Evolutionary conservation across 1,140 invertebrate genomes (phyloP).

Genomic region (Drosophila busckii): DNA sequence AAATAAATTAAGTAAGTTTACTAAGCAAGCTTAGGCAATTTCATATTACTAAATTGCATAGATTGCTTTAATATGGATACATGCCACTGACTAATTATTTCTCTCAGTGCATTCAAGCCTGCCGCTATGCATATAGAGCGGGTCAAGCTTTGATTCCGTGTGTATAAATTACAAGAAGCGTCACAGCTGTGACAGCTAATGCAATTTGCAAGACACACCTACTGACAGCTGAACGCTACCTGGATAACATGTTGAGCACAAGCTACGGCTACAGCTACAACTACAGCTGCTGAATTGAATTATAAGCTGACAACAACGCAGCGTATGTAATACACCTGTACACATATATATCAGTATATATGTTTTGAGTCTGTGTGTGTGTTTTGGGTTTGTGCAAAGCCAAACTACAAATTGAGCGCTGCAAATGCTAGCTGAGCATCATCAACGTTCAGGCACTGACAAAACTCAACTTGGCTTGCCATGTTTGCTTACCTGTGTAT

Average conservation of each 20-base stretch:
- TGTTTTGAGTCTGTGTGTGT: conserved; percentile 4
- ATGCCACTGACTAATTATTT: no score
- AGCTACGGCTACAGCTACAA: conserved; percentile 1
- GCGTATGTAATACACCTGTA: conserved; percentile 62
- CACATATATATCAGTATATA: no score
- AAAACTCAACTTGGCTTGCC: no score
- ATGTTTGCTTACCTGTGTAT: no score
- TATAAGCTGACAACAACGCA: conserved; percentile 60
- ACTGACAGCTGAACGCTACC: conserved; percentile 6
- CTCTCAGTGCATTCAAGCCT: no score
- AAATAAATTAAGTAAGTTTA: no score
- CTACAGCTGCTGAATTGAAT: conserved; percentile 57
- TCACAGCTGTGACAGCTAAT: conserved; percentile 43
- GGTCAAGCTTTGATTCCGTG: conserved; percentile 29
- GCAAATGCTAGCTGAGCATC: conserved; percentile 31
- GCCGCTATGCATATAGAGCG: no score
- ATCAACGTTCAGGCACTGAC: no score
- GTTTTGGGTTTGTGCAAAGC: conserved; percentile 3
- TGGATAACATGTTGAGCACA: conserved; percentile 13
- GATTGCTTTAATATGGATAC: no score
- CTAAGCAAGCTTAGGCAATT: no score
- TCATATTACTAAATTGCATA: no score
- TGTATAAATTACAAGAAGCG: conserved; percentile 55
- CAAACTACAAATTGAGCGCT: conserved; percentile 35
- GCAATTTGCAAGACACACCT: conserved; percentile 49